Base-by-base conservation (phyloP, 2,888 invertebrate species). In the Eurytoma adleriae region DNA sequence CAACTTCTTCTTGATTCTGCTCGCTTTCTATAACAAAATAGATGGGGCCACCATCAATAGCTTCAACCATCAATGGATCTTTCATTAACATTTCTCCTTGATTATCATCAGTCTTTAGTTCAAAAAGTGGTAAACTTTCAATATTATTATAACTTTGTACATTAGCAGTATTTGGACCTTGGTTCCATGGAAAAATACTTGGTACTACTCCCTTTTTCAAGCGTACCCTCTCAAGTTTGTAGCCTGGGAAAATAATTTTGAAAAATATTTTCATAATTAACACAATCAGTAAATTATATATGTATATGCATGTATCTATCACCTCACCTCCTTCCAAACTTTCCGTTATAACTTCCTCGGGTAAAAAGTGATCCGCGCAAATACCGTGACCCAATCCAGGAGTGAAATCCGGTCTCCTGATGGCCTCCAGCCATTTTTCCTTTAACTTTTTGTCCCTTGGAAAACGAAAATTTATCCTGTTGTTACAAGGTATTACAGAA, bases 391-490 rank as follows among this genome's bases (percentile, higher is more conserved):
- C 24, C 20, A 27, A 24, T 61, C 24, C 24, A 3, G 61, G 61
- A 14, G 14, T 13, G 24, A 61, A 61, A 20, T 61, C 24, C 20
- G 61, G 13, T 24, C 61, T 61, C 5, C 14, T 12, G 24, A 61
- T 61, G 20, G 61, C 61, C 10, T 61, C 27, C 20, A 61, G 20
- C 61, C 61, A 61, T 24, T 24, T 61, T 61, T 61, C 14, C 14
- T 14, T 61, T 14, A 61, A 14, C 24, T 61, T 61, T 14, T 61
- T 24, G 24, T 61, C 24, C 24, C 24, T 61, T 20, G 61, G 61
- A 61, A 61, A 61, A 13, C 14, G 14, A 27, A 24, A 61, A 24
- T 61, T 61, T 13, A 24, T 16, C 24, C 13, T 20, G 16, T 61
- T 61, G 20, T 5, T 24, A 14, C 61, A 61, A 4, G 13, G 14